Evolutionary conservation across 2,113 vertebrate genomes (phyloP).

Genomic region (Regulus satrapa): DNA sequence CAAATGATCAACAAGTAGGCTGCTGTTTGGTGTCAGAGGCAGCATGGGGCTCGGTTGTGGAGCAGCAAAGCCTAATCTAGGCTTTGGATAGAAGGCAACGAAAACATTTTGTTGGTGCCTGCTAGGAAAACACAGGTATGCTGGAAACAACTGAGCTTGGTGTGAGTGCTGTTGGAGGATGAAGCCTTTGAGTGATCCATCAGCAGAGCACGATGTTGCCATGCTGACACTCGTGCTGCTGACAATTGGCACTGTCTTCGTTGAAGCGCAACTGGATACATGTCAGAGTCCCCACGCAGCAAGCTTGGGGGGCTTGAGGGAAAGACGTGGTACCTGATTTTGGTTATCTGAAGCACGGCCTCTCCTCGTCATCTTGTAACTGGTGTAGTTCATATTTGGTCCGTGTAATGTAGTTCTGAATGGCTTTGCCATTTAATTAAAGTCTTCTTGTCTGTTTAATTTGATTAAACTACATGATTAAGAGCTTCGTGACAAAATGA

Average conservation of each 20-base stretch:
- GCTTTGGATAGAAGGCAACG: background rate
- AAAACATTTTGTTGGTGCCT: background rate
- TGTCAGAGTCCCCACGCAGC: background rate
- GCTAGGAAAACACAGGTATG: background rate
- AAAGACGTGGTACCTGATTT: background rate
- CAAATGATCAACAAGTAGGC: background rate
- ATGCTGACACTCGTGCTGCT: conserved; percentile 72
- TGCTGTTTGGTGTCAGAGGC: background rate
- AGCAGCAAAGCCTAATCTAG: background rate
- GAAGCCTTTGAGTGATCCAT: conserved; percentile 79
- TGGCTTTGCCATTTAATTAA: background rate
- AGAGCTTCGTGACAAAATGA: background rate
- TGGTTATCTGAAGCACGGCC: background rate
- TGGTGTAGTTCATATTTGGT: background rate
- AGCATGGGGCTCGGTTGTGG: background rate
- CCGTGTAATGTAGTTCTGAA: background rate
- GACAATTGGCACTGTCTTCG: conserved; percentile 61
- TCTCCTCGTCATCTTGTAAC: background rate
- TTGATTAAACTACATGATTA: background rate
- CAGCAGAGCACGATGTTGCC: conserved; percentile 66
- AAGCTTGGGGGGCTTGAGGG: background rate
- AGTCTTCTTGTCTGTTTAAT: background rate
- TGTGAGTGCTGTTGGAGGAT: conserved; percentile 75
- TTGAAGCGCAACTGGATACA: background rate
- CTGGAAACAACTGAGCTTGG: background rate